Base-by-base conservation (phyloP, 1,140 invertebrate species). In the Nebria ingens region DNA sequence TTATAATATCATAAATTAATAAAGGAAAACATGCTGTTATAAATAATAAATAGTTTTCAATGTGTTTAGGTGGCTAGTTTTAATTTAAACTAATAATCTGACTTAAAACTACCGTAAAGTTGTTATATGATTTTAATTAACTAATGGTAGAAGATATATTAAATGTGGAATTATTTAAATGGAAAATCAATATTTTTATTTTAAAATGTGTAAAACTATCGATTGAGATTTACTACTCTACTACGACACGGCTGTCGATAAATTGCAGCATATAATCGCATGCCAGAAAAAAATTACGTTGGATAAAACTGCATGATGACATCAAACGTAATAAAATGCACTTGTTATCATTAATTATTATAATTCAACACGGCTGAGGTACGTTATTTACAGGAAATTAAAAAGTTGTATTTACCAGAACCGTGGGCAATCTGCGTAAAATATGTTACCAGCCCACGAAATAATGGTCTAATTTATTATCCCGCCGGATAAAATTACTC, bases 321-420 rank as follows among this genome's bases (percentile, higher is more conserved):
- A 45, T 3, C 9, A 17, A 45, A 45, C 9, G 9, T 45, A 4
- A 45, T 45, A 45, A 45, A 45, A 3, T 11, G 15, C 40, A 4
- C 40, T 12, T 45, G 15, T 17, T 45, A 45, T n/a, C n/a, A n/a
- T 45, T 45, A 9, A 45, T 45, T 45, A 45, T 45, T 12, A 45
- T 45, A 45, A 45, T 45, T 9, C 3, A 11, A 45, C 17, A 17
- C 9, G 40, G 9, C 3, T 17, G 40, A 12, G 17, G 17, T 45
- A 17, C 15, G 15, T 45, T 45, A 45, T 45, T 45, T 45, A 45
- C 40, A 11, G 40, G 15, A 45, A 45, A 45, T 45, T 45, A 45
- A 45, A 45, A 45, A 45, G 6, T 12, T 45, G 40, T 4, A 45
- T 45, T n/a, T 6, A 17, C 40, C 3, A 12, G 15, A 3, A 45